phyloP scores from a whole-genome alignment of 1,140 invertebrate genomes.

The Trachymyrmex cornetzi region DNA sequence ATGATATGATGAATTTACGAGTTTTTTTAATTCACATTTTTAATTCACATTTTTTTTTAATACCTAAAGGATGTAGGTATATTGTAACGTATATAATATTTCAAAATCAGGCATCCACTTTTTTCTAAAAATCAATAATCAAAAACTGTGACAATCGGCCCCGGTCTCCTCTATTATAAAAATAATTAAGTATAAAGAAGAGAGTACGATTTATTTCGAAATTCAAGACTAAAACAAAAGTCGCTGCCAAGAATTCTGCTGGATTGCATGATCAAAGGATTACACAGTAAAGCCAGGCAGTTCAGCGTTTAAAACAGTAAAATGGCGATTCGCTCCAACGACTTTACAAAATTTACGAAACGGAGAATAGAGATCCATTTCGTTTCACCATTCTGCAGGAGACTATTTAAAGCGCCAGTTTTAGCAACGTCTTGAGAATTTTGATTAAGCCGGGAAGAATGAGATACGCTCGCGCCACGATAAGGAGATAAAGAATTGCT shows the following conservation, averaged over 20 bases:
- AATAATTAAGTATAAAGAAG: not conserved
- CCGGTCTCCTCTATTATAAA: too few species aligned
- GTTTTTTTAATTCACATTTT: too few species aligned
- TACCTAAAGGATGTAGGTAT: too few species aligned
- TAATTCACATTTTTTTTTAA: too few species aligned
- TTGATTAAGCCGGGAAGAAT: constrained; percentile 46
- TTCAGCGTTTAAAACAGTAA: constrained; percentile 45
- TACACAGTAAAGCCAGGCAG: constrained; percentile 22
- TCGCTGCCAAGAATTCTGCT: not conserved
- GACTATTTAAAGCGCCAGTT: constrained; percentile 37
- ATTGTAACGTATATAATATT: too few species aligned
- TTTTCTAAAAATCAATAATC: too few species aligned
- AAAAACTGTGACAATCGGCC: too few species aligned
- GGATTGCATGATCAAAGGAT: constrained; percentile 41
- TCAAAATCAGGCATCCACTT: too few species aligned
- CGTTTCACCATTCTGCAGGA: not conserved
- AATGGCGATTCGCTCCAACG: constrained; percentile 10
- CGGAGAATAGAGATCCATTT: not conserved
- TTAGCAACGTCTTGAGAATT: constrained; percentile 46
- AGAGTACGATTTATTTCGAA: constrained; percentile 11
- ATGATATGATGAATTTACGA: too few species aligned
- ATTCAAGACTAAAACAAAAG: constrained; percentile 35
- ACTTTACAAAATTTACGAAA: constrained; percentile 48
- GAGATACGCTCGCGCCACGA: constrained; percentile 5
- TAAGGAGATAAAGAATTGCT: constrained; percentile 46